Conservation (phyloP, 2,888 invertebrate genomes). For the Corythucha ciliata region DNA sequence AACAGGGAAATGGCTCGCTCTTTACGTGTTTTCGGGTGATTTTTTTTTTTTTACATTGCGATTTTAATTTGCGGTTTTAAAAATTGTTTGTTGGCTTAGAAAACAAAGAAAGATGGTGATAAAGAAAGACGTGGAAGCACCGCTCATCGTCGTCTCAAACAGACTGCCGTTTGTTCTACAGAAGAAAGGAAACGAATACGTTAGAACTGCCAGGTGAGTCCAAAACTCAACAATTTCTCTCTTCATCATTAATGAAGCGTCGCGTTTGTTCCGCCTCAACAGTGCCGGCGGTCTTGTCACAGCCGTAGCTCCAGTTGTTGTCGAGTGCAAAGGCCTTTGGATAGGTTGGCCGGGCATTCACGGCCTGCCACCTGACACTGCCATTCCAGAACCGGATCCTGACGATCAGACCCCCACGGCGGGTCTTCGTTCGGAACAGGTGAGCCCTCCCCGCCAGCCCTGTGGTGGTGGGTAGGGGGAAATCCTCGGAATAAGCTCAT, state of each 20-base stretch:
- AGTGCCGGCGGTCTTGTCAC: conserved; percentile 44
- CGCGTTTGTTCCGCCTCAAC: conserved; percentile 10
- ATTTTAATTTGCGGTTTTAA: too few species aligned
- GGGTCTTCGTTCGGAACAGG: conserved; percentile 41
- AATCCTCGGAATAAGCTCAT: too few species aligned
- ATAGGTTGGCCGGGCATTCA: conserved; percentile 43
- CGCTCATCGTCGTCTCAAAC: conserved; percentile 42
- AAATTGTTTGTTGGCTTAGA: not conserved
- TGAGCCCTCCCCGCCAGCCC: conserved; percentile 23
- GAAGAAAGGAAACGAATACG: conserved; percentile 38
- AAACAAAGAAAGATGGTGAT: conserved; percentile 28
- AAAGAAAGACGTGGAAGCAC: conserved; percentile 34
- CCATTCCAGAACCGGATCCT: conserved; percentile 41
- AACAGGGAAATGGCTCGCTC: too few species aligned
- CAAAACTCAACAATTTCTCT: not conserved
- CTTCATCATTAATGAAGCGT: not conserved
- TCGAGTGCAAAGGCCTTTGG: conserved; percentile 42
- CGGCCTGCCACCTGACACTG: conserved; percentile 36
- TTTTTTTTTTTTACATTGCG: too few species aligned
- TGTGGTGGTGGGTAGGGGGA: too few species aligned
- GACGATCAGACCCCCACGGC: conserved; percentile 41
- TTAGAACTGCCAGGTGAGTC: conserved; percentile 39
- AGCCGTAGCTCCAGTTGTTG: conserved; percentile 43
- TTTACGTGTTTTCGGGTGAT: too few species aligned
- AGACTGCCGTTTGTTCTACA: conserved; percentile 41